Percentiles rank a stretch among this genome's conserved stretches.
phyloP scores from a whole-genome alignment of 1,140 invertebrate genomes.

The Fopius arisanus region DNA sequence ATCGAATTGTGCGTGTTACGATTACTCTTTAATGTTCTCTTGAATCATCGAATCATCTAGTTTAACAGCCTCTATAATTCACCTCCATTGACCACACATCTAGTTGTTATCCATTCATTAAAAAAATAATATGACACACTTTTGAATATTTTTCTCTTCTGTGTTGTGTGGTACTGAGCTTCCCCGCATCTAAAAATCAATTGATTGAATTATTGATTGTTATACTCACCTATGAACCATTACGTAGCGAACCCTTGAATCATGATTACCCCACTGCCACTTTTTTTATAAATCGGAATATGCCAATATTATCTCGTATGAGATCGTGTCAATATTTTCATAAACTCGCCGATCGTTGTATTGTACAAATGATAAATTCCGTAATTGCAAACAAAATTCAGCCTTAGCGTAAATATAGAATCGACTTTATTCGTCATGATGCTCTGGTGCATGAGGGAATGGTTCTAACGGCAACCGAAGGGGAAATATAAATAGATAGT shows the following conservation, averaged over 20 bases:
- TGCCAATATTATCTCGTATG: constrained; percentile 25
- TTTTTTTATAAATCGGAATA: not conserved
- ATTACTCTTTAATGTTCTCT: not conserved
- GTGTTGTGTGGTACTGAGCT: constrained; percentile 54
- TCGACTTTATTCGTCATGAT: not conserved
- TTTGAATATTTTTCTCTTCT: constrained; percentile 32
- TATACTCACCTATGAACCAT: constrained; percentile 59
- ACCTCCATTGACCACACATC: constrained; percentile 8
- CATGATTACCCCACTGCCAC: constrained; percentile 1
- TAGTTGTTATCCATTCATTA: not conserved
- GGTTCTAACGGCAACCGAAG: constrained; percentile 2
- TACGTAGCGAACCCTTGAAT: constrained; percentile 56
- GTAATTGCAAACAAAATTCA: constrained; percentile 20
- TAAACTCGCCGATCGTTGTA: constrained; percentile 23
- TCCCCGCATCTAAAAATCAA: constrained; percentile 44
- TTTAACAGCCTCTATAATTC: not conserved
- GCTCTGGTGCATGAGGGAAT: not conserved
- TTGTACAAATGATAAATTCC: constrained; percentile 34
- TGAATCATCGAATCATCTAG: not conserved
- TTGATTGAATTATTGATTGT: constrained; percentile 39
- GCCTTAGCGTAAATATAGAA: constrained; percentile 4
- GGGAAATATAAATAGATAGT: not conserved
- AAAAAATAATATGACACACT: constrained; percentile 14
- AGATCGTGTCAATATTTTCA: constrained; percentile 15
- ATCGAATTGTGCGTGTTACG: not conserved